Evolutionary conservation across 2,888 invertebrate species (phyloP).

Genomic region (Pedicia rivosa): DNA sequence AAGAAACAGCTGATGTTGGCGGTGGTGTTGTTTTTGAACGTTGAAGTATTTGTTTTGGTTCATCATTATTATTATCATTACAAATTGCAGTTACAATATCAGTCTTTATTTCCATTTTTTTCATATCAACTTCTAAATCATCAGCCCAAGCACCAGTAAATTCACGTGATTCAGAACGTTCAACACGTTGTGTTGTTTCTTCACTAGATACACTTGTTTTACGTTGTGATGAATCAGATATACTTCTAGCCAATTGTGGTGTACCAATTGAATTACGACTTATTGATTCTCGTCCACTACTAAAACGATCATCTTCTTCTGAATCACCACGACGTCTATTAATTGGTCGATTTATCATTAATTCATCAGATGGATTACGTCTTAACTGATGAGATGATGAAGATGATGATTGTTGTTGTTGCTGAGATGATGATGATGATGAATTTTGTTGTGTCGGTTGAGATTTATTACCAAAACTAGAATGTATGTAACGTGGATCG

Average conservation of each 20-base stretch:
- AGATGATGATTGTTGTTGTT: constrained; percentile 11
- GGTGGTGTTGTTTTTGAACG: constrained; percentile 20
- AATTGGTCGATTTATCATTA: constrained; percentile 9
- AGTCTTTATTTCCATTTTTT: constrained; percentile 3
- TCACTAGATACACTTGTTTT: constrained; percentile 26
- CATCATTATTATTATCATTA: constrained; percentile 14
- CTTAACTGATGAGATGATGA: constrained; percentile 12
- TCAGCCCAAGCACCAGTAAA: constrained; percentile 32
- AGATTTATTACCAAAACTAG: constrained; percentile 11
- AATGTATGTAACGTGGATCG: constrained; percentile 18
- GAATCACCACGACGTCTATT: constrained; percentile 15
- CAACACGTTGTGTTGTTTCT: constrained; percentile 11
- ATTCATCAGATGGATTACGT: constrained; percentile 14
- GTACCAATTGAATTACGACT: constrained; percentile 13
- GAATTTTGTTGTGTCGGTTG: constrained; percentile 11
- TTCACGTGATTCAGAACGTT: constrained; percentile 12
- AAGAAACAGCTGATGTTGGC: constrained; percentile 1
- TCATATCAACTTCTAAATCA: constrained; percentile 23
- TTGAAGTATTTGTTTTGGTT: constrained; percentile 30
- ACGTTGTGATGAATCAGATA: constrained; percentile 31
- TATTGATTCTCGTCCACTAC: constrained; percentile 14
- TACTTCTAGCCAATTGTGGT: constrained; percentile 26
- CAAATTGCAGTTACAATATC: too few species aligned
- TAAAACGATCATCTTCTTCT: constrained; percentile 17
- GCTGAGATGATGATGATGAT: constrained; percentile 10